A percentile compares a stretch with the other conserved stretches of the same genome.
phyloP scores from a whole-genome alignment of 2,113 vertebrate species.

The Pomatostomus ruficeps region DNA sequence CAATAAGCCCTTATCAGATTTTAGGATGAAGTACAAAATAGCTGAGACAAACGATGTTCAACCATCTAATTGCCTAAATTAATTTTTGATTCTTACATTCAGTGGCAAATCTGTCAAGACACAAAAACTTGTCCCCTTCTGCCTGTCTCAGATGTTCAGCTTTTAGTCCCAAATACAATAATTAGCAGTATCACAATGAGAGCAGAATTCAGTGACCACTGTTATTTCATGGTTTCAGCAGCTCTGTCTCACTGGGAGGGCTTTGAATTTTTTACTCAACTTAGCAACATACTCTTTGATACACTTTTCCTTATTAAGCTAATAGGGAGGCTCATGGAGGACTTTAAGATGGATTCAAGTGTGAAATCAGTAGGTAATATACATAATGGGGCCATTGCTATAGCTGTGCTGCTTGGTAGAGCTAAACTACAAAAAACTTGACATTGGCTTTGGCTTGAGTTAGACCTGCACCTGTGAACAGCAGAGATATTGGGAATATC shows the following conservation, averaged over 20 bases:
- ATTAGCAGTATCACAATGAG: background rate
- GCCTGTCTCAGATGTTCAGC: background rate
- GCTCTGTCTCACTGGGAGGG: background rate
- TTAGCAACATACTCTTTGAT: constrained; percentile 38
- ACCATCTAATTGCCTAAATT: background rate
- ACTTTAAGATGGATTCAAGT: constrained; percentile 45
- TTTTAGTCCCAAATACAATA: background rate
- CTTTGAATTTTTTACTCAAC: constrained; percentile 49
- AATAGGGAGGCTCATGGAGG: constrained; percentile 18
- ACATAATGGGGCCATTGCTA: constrained; percentile 38
- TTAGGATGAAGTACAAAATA: background rate
- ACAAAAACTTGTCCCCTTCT: background rate
- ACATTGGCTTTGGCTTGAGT: background rate
- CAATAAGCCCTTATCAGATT: background rate
- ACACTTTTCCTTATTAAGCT: constrained; percentile 33
- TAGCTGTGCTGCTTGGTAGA: background rate
- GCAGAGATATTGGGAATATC: background rate
- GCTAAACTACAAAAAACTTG: background rate
- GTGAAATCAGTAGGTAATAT: constrained; percentile 44
- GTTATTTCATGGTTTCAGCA: constrained; percentile 2
- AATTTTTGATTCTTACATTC: background rate
- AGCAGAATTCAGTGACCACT: background rate
- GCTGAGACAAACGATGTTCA: background rate
- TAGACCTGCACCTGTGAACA: background rate
- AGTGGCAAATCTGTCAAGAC: background rate